phyloP scores from a whole-genome alignment of 2,797 vertebrate genomes.

The Microctenopoma lineatum region DNA sequence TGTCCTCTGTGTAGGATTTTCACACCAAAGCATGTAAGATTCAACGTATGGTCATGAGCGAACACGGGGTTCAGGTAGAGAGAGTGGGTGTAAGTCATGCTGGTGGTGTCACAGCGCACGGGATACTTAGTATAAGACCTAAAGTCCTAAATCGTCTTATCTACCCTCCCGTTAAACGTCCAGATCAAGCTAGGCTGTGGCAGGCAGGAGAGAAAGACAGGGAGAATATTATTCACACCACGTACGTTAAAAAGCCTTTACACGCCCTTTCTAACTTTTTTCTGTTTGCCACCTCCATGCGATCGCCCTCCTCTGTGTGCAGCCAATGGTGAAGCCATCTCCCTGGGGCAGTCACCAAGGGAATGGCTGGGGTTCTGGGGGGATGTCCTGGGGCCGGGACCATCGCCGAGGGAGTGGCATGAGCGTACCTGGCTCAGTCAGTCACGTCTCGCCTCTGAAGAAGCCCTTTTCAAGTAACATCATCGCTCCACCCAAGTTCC shows the following conservation, averaged over 20 bases:
- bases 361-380: slow-evolving; percentile 93
- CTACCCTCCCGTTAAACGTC: slow-evolving; percentile 62
- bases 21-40: slow-evolving; percentile 17
- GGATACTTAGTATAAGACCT: slow-evolving; percentile 77
- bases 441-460: slow-evolving; percentile 95
- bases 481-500: slow-evolving; percentile 97
- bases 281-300: not conserved
- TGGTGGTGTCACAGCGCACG: slow-evolving; percentile 57
- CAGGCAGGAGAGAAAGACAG: slow-evolving; percentile 27
- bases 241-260: not conserved
- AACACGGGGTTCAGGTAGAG: slow-evolving; percentile 56
- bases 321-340: slow-evolving; percentile 97
- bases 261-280: slow-evolving; percentile 1
- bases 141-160: slow-evolving; percentile 86
- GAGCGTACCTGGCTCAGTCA: slow-evolving; percentile 91
- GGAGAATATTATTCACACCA: not conserved
- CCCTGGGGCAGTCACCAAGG: slow-evolving; percentile 95
- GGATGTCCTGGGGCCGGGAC: slow-evolving; percentile 96
- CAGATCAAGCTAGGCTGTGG: slow-evolving; percentile 60
- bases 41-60: slow-evolving; percentile 39
- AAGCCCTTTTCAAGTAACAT: slow-evolving; percentile 96
- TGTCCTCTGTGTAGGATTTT: slow-evolving; percentile 29
- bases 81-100: slow-evolving; percentile 64
- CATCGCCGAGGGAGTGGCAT: slow-evolving; percentile 91
- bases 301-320: not conserved